Percentiles rank a stretch among this genome's conserved stretches.
Evolutionary conservation across 2,888 invertebrate species (phyloP).

Genomic region (Meganola albula): DNA sequence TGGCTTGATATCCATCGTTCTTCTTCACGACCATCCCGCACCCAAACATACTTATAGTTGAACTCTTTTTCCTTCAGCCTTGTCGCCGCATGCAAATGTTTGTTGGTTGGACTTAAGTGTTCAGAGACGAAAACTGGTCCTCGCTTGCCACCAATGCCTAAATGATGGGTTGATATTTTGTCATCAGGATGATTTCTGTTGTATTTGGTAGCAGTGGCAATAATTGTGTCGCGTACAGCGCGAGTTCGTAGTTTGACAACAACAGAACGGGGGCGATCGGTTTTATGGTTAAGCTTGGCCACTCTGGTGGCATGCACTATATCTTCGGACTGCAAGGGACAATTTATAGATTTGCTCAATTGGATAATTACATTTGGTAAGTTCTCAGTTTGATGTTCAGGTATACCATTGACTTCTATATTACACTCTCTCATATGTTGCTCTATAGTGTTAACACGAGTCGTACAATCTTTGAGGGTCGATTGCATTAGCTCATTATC

Average conservation of each 20-base stretch:
- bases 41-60: conserved; percentile 23
- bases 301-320: conserved; percentile 18
- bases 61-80: conserved; percentile 20
- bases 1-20: no score
- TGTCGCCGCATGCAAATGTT: conserved; percentile 27
- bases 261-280: conserved; percentile 16
- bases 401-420: conserved; percentile 22
- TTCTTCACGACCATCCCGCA: no score
- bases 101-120: conserved; percentile 23
- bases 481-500: no score
- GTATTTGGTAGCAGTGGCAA: conserved; percentile 13
- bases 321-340: conserved; percentile 1
- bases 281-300: conserved; percentile 15
- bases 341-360: conserved; percentile 1
- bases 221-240: conserved; percentile 14
- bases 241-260: conserved; percentile 18
- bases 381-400: conserved; percentile 21
- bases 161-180: conserved; percentile 3
- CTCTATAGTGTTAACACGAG: conserved; percentile 14
- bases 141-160: conserved; percentile 4
- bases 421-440: conserved; percentile 20
- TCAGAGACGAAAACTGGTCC: conserved; percentile 21
- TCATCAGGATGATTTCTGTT: conserved; percentile 17
- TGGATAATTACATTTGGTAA: conserved; percentile 6
- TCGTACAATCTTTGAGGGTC: conserved; percentile 14